A percentile compares a stretch with the other conserved stretches of the same genome.
phyloP scores from a whole-genome alignment of 2,888 invertebrate genomes.

The Caenorhabditis uteleia region DNA sequence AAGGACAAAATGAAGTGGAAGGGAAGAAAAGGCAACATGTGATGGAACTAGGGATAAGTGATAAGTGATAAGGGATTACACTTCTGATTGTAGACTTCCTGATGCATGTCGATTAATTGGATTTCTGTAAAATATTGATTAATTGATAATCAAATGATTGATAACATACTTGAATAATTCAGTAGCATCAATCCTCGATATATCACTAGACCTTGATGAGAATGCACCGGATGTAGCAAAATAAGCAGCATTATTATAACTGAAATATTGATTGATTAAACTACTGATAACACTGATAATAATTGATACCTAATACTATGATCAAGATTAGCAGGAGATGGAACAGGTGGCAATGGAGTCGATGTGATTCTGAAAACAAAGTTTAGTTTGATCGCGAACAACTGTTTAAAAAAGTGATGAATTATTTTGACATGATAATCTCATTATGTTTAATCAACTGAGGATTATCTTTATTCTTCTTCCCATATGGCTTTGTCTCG shows the following conservation, averaged over 20 bases:
- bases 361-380: conserved; percentile 38
- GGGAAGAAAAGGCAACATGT: not conserved
- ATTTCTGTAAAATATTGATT: conserved; percentile 20
- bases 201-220: conserved; percentile 62
- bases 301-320: conserved; percentile 62
- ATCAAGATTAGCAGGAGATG: conserved; percentile 58
- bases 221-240: conserved; percentile 61
- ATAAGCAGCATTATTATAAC: conserved; percentile 68
- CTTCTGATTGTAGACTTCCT: conserved; percentile 51
- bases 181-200: conserved; percentile 59
- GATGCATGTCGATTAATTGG: conserved; percentile 40
- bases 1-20: not conserved
- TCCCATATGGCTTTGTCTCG: too few species aligned
- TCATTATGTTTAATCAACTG: too few species aligned
- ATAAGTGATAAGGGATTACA: conserved; percentile 16
- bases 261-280: too few species aligned
- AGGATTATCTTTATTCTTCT: too few species aligned
- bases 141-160: not conserved
- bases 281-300: not conserved
- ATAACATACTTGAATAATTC: conserved; percentile 55
- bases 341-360: conserved; percentile 55
- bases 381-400: not conserved
- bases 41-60: not conserved
- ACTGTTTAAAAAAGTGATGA: too few species aligned
- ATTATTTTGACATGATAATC: too few species aligned